Evolutionary conservation across 2,113 vertebrate genomes (phyloP), one percentile per base, ranked within the genome.

Genomic region (Heterotilapia buettikoferi): DNA sequence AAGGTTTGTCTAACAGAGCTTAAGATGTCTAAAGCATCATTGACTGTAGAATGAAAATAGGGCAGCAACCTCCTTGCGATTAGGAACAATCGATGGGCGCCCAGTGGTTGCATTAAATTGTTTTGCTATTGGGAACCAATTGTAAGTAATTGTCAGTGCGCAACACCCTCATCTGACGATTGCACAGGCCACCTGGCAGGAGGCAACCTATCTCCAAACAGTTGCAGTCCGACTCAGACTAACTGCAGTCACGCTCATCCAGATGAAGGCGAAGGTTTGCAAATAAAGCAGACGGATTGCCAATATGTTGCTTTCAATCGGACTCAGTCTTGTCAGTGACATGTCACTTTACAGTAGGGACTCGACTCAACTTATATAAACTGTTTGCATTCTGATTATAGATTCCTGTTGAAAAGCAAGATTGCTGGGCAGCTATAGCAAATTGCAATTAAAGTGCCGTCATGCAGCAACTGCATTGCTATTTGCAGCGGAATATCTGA

Each of bases 251-350:
- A 26, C 66, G 0, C 38, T 73, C 38, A 73, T 38, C 33, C 63
- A 68, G 63, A 40, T 21, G 33, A 66, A 66, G 12, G 11, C 1
- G 1, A 24, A 71, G 12, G 66, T 71, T 71, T 71, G 66, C 38
- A 71, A 26, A 71, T 71, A 71, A 71, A 71, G 36, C 66, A 71
- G 38, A 24, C 0, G 13, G 13, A 0, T 26, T 73, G 38, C 2
- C 0, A 0, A 45, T 26, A 73, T 4, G 38, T 18, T 71, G 38
- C 38, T 24, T 24, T 73, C 68, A 10, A 2, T 71, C 0, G 0
- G 38, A 45, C 12, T 73, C 38, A 71, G 66, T 24, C 38, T 73
- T 73, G 38, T 73, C 66, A 43, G 66, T 16, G 38, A 73, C 66
- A 10, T 3, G 2, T 26, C 63, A 40, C 11, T 38, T 66, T 66